Evolutionary conservation across 2,888 invertebrate species (phyloP).

Genomic region (Tetrapedia diversipes): DNA sequence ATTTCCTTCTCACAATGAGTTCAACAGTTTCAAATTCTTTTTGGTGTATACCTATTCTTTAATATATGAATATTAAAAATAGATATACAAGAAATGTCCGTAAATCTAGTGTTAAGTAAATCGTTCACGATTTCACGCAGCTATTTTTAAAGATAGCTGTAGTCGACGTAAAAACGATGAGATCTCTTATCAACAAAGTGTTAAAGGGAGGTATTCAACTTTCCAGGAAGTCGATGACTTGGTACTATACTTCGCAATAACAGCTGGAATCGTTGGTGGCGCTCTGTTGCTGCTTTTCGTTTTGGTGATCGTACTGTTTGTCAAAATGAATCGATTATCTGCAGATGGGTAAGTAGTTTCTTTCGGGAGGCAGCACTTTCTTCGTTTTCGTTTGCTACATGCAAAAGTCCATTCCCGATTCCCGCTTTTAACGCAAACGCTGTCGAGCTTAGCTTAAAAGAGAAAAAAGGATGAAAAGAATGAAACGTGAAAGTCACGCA

Average conservation of each 20-base stretch:
- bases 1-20: too few species aligned
- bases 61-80: too few species aligned
- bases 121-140: not conserved
- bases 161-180: not conserved
- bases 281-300: slow-evolving; percentile 73
- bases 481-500: too few species aligned
- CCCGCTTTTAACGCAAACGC: not conserved
- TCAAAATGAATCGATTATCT: slow-evolving; percentile 73
- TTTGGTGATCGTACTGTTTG: slow-evolving; percentile 72
- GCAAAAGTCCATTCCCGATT: slow-evolving; percentile 17
- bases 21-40: too few species aligned
- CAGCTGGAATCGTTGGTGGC: slow-evolving; percentile 70
- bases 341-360: slow-evolving; percentile 73
- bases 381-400: slow-evolving; percentile 4
- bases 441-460: slow-evolving; percentile 28
- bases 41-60: too few species aligned
- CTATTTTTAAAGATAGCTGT: not conserved
- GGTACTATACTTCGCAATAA: slow-evolving; percentile 75
- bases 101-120: not conserved
- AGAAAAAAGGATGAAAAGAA: not conserved
- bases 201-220: slow-evolving; percentile 12
- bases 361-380: not conserved
- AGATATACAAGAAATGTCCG: too few species aligned
- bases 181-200: not conserved
- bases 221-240: slow-evolving; percentile 74